Conservation (phyloP, 2,888 invertebrate species). For the Aromia moschata region DNA sequence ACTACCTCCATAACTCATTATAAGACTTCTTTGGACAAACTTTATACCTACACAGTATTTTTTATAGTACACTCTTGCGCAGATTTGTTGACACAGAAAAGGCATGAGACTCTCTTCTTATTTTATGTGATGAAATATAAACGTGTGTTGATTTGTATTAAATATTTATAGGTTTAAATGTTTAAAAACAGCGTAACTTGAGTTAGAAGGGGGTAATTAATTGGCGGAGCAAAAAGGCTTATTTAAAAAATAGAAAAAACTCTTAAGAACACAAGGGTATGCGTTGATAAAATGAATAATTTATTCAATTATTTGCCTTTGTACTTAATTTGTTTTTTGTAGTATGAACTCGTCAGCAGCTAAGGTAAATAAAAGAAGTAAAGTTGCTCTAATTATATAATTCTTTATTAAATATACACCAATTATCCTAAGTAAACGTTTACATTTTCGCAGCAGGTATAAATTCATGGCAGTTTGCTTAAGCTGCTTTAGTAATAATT, state of each 20-base stretch:
- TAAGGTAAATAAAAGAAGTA: neutral
- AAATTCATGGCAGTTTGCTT: constrained; percentile 1
- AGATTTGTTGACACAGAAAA: neutral
- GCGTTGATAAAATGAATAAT: too few species aligned
- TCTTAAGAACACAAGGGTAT: too few species aligned
- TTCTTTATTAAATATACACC: constrained; percentile 7
- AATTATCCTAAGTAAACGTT: constrained; percentile 11
- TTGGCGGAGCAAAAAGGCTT: too few species aligned
- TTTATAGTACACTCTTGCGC: too few species aligned
- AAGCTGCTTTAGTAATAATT: constrained; percentile 1
- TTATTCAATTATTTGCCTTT: neutral
- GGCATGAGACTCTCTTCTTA: neutral
- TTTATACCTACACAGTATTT: too few species aligned
- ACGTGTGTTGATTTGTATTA: constrained; percentile 1
- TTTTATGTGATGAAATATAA: neutral
- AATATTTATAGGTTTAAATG: neutral
- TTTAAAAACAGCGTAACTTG: constrained; percentile 11
- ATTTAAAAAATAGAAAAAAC: too few species aligned
- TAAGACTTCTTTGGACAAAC: too few species aligned
- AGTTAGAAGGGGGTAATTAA: constrained; percentile 2
- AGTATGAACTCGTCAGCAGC: neutral
- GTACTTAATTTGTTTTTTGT: neutral
- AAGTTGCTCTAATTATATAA: constrained; percentile 1
- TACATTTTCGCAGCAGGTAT: neutral
- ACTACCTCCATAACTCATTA: too few species aligned